Base-by-base conservation (phyloP, 2,113 vertebrate genomes). In the Maccullochella peelii region DNA sequence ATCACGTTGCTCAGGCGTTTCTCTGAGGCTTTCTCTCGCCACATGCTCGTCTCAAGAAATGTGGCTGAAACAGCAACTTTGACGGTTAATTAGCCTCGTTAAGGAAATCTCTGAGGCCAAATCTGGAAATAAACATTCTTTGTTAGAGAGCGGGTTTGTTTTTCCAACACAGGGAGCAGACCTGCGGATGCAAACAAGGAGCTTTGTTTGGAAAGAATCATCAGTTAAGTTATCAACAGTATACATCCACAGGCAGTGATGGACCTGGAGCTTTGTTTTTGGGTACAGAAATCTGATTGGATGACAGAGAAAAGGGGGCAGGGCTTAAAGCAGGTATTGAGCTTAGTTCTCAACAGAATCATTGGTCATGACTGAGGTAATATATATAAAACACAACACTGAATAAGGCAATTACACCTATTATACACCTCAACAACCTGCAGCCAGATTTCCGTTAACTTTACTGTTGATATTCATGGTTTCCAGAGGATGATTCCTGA, bases 1-100 rank as follows among this genome's bases (percentile, higher is more conserved):
- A 86, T 79, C 82, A 10, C 12, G 23, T 11, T 38, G 84, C 85
- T 80, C 71, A 21, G 85, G 76, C 82, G 40, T 88, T 87, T 86
- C 90, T 91, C 93, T 33, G 73, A 88, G 91, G 91, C 86, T 79
- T 82, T 87, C 82, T 82, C 85, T 80, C 82, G 38, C 42, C 83
- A 1, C 6, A 4, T 25, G 44, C 78, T 75, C 25, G 0, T 71
- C 73, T 73, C 44, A 1, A 50, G 66, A 38, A 73, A 83, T 80
- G 36, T 6, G 76, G 91, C 87, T 92, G 90, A 92, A 91, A 58
- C 86, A 72, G 93, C 88, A 90, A 79, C 76, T 90, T 87, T 85
- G 89, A 68, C 58, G 73, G 86, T 80, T 93, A 93, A 94, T 93
- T 92, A 89, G 91, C 65, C 89, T 89, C 72, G 77, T 92, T 90